Evolutionary conservation across 2,113 vertebrate genomes (phyloP).

Genomic region (Psittacula cyanocephala): DNA sequence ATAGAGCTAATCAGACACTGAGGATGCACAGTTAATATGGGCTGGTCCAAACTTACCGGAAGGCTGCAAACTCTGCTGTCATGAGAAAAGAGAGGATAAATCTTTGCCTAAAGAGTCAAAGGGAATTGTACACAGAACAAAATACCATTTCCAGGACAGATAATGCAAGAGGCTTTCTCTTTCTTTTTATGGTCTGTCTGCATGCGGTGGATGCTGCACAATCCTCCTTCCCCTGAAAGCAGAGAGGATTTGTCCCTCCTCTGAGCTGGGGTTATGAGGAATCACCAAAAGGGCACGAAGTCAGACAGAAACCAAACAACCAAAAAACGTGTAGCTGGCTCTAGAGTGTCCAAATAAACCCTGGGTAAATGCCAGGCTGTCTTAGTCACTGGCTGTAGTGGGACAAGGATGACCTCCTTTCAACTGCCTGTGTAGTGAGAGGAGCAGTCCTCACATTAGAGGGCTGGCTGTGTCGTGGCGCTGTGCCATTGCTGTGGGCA

Average conservation of each 20-base stretch:
- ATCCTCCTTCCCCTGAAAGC: not conserved
- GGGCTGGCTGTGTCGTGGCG: not conserved
- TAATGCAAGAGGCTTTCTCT: not conserved
- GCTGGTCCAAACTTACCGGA: not conserved
- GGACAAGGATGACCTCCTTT: not conserved
- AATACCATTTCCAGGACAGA: not conserved
- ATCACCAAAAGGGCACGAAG: slow-evolving; percentile 40
- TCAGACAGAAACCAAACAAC: slow-evolving; percentile 1
- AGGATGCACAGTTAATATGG: slow-evolving; percentile 47
- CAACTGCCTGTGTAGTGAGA: not conserved
- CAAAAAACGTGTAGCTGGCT: not conserved
- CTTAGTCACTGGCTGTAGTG: not conserved
- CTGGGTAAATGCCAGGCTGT: slow-evolving; percentile 59
- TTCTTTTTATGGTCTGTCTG: not conserved
- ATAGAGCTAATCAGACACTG: slow-evolving; percentile 36
- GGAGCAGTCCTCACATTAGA: not conserved
- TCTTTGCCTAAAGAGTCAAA: not conserved
- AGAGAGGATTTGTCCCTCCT: not conserved
- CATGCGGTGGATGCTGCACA: not conserved
- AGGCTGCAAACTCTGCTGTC: not conserved
- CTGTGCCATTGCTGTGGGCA: not conserved
- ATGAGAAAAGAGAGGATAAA: not conserved
- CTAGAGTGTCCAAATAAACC: slow-evolving; percentile 5
- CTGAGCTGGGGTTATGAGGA: not conserved
- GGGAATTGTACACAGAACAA: not conserved